phyloP scores from a whole-genome alignment of 1,140 invertebrate species.

The Bombus soroeensis region DNA sequence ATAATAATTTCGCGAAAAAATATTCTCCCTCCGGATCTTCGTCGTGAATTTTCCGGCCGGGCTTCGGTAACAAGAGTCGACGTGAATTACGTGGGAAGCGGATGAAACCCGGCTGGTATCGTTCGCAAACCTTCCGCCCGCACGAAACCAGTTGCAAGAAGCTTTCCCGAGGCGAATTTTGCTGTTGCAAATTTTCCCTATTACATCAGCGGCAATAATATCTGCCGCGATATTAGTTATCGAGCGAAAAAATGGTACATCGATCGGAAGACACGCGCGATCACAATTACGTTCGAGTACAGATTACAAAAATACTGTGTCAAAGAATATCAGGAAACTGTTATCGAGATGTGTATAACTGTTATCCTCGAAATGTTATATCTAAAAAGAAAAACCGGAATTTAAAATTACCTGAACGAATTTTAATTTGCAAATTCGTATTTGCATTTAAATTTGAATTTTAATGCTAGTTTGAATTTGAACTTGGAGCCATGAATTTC shows the following conservation, averaged over 20 bases:
- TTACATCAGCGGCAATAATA: slow-evolving; percentile 74
- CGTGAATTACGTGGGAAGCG: slow-evolving; percentile 52
- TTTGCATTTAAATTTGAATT: neutral
- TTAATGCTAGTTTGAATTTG: no score
- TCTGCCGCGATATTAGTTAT: slow-evolving; percentile 75
- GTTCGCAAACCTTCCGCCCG: slow-evolving; percentile 42
- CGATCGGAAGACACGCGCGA: neutral
- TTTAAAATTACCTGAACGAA: no score
- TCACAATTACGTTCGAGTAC: neutral
- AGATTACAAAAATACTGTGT: neutral
- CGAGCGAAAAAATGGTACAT: slow-evolving; percentile 2
- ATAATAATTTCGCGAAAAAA: slow-evolving; percentile 49
- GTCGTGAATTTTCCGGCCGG: slow-evolving; percentile 48
- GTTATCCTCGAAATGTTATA: neutral
- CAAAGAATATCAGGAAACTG: neutral
- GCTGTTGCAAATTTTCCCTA: slow-evolving; percentile 62
- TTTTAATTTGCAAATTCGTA: neutral
- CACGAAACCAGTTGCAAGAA: slow-evolving; percentile 49
- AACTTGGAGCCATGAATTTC: no score
- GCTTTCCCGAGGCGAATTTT: slow-evolving; percentile 51
- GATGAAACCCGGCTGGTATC: slow-evolving; percentile 18
- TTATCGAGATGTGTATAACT: neutral
- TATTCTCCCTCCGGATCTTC: slow-evolving; percentile 41
- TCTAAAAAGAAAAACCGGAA: no score
- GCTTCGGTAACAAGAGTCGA: slow-evolving; percentile 43